Evolutionary conservation across 2,113 vertebrate species (phyloP), one percentile per base, ranked within the genome.

Genomic region (Channa argus): DNA sequence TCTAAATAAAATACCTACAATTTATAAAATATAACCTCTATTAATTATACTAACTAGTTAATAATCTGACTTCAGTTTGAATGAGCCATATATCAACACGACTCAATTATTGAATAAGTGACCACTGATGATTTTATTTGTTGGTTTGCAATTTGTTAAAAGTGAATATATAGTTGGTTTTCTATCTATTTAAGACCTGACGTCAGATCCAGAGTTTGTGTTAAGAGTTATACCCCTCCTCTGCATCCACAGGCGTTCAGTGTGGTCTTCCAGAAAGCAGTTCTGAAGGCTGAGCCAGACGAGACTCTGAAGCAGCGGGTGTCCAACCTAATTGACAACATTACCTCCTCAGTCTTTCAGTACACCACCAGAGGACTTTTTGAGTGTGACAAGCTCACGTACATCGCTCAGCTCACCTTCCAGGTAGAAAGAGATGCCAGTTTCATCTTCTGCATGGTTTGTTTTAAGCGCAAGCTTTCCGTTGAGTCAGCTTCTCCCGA

Each of bases 311-410:
- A 89, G 2, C 93, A 80, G 55, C 90, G 96, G 0, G 94, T 99
- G 74, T 75, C 77, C 72, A 96, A 95, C 72, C 95, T 99, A 41
- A 95, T 94, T 0, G 97, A 98, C 90, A 98, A 94, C 94, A 95
- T 99, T 84, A 99, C 98, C 24, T 96, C 94, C 87, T 96, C 94
- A 0, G 92, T 95, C 51, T 98, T 96, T 92, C 97, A 97, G 90
- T 97, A 98, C 71, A 97, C 97, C 4, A 93, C 94, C 41, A 94
- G 96, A 0, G 97, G 97, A 14, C 95, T 99, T 63, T 99, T 99
- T 10, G 97, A 99, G 86, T 94, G 95, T 37, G 96, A 99, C 87
- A 97, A 98, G 73, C 90, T 99, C 85, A 98, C 94, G 56, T 99
- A 96, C 90, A 95, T 91, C 0, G 93, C 96, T 44, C 98, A 98